These are phyloP conservation scores for Maniola hyperantus DNA, from an alignment of 2,888 invertebrate genomes.

Conservation along the genomic window DNA sequence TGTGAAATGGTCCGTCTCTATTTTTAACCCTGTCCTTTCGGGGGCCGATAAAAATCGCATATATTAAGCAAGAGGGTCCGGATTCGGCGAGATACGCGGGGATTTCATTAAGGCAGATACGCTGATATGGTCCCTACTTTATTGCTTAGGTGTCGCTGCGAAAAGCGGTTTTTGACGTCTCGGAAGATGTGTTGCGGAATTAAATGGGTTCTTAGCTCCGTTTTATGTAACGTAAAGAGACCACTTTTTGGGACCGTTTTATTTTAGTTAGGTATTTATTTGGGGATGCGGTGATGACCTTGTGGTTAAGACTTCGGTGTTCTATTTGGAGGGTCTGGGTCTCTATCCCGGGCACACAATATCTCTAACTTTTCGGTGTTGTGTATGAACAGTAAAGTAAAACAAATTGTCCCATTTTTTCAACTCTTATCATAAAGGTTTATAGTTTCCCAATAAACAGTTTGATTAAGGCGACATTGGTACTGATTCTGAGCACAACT, in stretches of 20 bases:
- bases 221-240: slow-evolving; percentile 8
- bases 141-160: slow-evolving; percentile 53
- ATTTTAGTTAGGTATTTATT: neutral
- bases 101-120: slow-evolving; percentile 74
- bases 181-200: slow-evolving; percentile 5
- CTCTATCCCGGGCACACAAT: too few species aligned
- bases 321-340: too few species aligned
- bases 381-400: too few species aligned
- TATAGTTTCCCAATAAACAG: neutral
- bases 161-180: slow-evolving; percentile 39
- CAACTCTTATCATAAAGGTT: too few species aligned
- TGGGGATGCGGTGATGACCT: neutral
- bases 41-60: slow-evolving; percentile 74
- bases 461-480: neutral
- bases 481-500: too few species aligned
- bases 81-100: slow-evolving; percentile 61
- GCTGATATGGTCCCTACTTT: slow-evolving; percentile 65
- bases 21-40: slow-evolving; percentile 70
- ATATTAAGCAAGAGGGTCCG: slow-evolving; percentile 62
- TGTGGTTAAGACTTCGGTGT: too few species aligned
- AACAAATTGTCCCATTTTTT: too few species aligned
- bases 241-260: neutral
- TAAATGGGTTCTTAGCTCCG: slow-evolving; percentile 25
- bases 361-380: too few species aligned
- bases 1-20: slow-evolving; percentile 44